Evolutionary conservation across 2,888 invertebrate species (phyloP).

Genomic region (Hyles lineata): DNA sequence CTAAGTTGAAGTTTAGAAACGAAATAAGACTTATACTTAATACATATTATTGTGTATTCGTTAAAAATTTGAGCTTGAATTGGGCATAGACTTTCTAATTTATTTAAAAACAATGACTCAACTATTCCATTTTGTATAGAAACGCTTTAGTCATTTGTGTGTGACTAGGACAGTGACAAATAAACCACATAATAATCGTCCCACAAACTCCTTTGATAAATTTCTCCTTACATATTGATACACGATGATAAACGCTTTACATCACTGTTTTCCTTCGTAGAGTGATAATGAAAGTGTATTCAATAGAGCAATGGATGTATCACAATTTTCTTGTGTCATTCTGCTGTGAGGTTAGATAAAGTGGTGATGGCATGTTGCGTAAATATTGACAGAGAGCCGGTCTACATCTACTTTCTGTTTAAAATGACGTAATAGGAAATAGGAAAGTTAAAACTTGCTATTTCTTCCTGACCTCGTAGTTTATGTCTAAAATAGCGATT

Average conservation of each 20-base stretch:
- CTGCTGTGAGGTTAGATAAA: not conserved
- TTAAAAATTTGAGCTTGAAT: no score
- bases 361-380: not conserved
- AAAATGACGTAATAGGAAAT: not conserved
- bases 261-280: not conserved
- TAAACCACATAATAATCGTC: not conserved
- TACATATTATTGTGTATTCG: no score
- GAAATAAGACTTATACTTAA: no score
- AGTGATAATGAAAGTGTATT: no score
- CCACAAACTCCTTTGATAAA: slow-evolving; percentile 4
- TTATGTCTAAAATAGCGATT: no score
- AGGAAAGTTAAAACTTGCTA: not conserved
- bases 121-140: no score
- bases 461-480: no score
- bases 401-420: not conserved
- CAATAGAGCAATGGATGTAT: slow-evolving; percentile 13
- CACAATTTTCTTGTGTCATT: not conserved
- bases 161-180: not conserved
- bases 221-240: not conserved
- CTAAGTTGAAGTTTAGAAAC: no score
- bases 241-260: not conserved
- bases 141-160: not conserved
- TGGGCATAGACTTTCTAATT: no score
- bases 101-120: no score
- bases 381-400: slow-evolving; percentile 13